phyloP scores from a whole-genome alignment of 2,797 vertebrate genomes.

The Alosa sapidissima region DNA sequence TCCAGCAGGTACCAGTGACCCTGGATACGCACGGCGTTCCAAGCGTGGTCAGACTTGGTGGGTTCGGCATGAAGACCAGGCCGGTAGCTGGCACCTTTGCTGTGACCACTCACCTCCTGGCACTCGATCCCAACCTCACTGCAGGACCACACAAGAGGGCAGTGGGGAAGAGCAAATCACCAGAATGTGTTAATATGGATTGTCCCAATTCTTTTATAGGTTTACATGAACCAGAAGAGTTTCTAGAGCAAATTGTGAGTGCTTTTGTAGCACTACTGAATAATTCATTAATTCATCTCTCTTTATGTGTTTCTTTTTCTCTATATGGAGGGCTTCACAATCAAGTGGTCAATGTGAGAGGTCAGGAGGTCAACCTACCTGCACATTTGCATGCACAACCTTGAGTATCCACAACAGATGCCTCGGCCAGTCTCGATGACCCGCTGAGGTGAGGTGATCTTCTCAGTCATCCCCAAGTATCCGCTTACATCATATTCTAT shows the following conservation, averaged over 20 bases:
- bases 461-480: slow-evolving; percentile 58
- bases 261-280: neutral
- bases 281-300: neutral
- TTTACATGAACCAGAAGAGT: neutral
- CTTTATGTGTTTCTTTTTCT: neutral
- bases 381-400: slow-evolving; percentile 65
- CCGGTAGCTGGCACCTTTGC: slow-evolving; percentile 49
- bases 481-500: slow-evolving; percentile 60
- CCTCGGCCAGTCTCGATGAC: slow-evolving; percentile 55
- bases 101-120: slow-evolving; percentile 49
- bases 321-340: neutral
- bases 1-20: slow-evolving; percentile 62
- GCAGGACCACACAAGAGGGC: slow-evolving; percentile 13
- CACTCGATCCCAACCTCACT: slow-evolving; percentile 64
- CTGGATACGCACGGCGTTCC: slow-evolving; percentile 61
- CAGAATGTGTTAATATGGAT: neutral
- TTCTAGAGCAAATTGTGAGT: neutral
- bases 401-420: slow-evolving; percentile 64
- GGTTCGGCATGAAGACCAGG: slow-evolving; percentile 51
- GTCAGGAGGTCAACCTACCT: slow-evolving; percentile 36
- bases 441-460: slow-evolving; percentile 54
- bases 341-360: neutral
- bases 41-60: slow-evolving; percentile 64
- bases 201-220: neutral
- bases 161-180: no score